Base-by-base conservation (phyloP, 2,113 vertebrate species). In the Etheostoma spectabile region DNA sequence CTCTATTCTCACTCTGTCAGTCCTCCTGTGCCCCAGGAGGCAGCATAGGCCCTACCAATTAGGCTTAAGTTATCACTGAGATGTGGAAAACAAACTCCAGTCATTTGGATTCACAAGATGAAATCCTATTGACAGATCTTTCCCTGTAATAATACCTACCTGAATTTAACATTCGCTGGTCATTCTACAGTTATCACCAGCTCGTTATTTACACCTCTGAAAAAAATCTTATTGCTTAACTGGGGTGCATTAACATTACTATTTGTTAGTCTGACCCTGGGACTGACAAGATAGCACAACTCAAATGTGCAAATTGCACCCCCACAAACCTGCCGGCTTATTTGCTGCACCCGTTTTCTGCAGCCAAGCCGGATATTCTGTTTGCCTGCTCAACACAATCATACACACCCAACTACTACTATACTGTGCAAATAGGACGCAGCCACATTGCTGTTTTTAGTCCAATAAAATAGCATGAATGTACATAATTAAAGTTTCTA, bases 91-190 rank as follows among this genome's bases (percentile, higher is more conserved):
- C 57, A 76, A 67, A 70, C 82, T 86, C 35, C 53, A 79, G 79
- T 78, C 70, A 76, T 79, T 74, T 68, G 81, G 77, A 67, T 71
- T 69, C 81, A 56, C 18, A 11, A 75, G 81, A 83, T 77, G 71
- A 71, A 81, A 70, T 70, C 52, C 45, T 86, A 91, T 86, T 80
- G 92, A 86, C 88, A 77, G 66, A 83, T 70, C 78, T 62, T 78
- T 87, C 75, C 77, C 65, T 2, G 70, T 87, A 86, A 90, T 93
- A 86, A 91, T 83, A 86, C 68, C 67, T 74, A 18, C 77, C 68
- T 45, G 46, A 51, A 64, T 24, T 64, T 19, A 24, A 67, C 88
- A 91, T 90, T 77, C 84, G 78, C 73, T 80, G 85, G 33, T 51
- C 86, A 24, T 62, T 80, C 77, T 21, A 53, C 64, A 24, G 71